Conservation (phyloP, 2,888 invertebrate species). For the Pyrocoelia pectoralis region DNA sequence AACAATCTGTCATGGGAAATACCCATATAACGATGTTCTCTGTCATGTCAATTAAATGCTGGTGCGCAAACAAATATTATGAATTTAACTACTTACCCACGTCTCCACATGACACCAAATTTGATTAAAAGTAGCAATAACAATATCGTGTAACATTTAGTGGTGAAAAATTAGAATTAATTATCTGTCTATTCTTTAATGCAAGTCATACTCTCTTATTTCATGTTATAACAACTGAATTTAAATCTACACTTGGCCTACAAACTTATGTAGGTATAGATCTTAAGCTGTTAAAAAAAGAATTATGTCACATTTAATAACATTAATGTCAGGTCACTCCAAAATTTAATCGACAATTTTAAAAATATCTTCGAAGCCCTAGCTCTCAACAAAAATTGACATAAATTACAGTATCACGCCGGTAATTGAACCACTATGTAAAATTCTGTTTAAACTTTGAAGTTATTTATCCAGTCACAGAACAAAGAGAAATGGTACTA, state of each 20-base stretch:
- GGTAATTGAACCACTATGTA: not conserved
- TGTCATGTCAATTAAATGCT: conserved; percentile 5
- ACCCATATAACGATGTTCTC: conserved; percentile 1
- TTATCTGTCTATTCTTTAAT: not conserved
- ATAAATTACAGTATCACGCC: no score
- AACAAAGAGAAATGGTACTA: conserved; percentile 9
- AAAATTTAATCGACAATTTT: not conserved
- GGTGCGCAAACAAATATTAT: conserved; percentile 7
- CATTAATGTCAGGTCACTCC: not conserved
- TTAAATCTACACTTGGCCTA: not conserved
- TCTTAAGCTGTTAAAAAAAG: not conserved
- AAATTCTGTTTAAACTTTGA: not conserved
- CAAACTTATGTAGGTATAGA: not conserved
- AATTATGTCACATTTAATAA: not conserved
- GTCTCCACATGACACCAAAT: not conserved
- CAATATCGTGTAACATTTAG: conserved; percentile 8
- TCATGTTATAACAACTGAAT: not conserved
- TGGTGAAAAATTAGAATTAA: not conserved
- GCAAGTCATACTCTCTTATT: not conserved
- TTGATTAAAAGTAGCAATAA: not conserved
- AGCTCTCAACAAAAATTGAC: no score
- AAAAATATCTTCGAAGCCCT: not conserved
- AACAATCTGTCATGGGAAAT: no score
- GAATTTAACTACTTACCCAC: not conserved
- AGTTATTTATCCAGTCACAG: not conserved